Evolutionary conservation across 2,888 invertebrate genomes (phyloP), one percentile per base, ranked within the genome.

Genomic region (Epirrita christyi): DNA sequence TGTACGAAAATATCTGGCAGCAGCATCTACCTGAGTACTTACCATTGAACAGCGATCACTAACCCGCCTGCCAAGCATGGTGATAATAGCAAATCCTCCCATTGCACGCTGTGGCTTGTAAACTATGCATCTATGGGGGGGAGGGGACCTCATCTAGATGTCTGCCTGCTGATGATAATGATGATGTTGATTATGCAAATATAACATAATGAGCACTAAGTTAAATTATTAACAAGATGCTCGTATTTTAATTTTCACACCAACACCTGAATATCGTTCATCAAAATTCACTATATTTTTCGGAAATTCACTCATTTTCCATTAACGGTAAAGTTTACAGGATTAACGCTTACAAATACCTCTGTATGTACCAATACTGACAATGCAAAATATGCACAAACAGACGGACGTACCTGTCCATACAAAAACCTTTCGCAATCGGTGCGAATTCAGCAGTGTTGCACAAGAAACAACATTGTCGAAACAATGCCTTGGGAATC

Each of bases 391-490:
- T 70, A 62, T 65, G 63, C 57, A 74, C 80, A 80, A 80, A 81
- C 81, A 77, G 70, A 61, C 70, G 72, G 73, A 76, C 83, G 80
- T 81, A 87, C 83, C 81, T 81, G 81, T 77, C 74, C 69, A 76
- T 72, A 76, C 71, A 72, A 59, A n/a, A 59, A 78, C 71, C 76
- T 87, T 85, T 81, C 78, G 81, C 82, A 88, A 88, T 78, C 73
- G 75, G 70, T 81, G 87, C 83, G 76, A 84, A 86, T 87, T 85
- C 83, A 86, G 85, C 84, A 75, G 78, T 82, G 82, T 89, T 90
- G 84, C 86, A 78, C 85, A 90, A 89, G 82, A 83, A 83, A 83
- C 85, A 84, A 83, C 88, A 88, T 85, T 88, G 87, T 87, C 71
- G 68, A 69, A 84, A 89, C 88, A 88, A 86, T 87, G 81, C 82